A percentile compares a stretch with the other conserved stretches of the same genome.
These are phyloP conservation scores for Octodon degus DNA, from an alignment of 2,113 vertebrate species.

Conservation along the genomic window DNA sequence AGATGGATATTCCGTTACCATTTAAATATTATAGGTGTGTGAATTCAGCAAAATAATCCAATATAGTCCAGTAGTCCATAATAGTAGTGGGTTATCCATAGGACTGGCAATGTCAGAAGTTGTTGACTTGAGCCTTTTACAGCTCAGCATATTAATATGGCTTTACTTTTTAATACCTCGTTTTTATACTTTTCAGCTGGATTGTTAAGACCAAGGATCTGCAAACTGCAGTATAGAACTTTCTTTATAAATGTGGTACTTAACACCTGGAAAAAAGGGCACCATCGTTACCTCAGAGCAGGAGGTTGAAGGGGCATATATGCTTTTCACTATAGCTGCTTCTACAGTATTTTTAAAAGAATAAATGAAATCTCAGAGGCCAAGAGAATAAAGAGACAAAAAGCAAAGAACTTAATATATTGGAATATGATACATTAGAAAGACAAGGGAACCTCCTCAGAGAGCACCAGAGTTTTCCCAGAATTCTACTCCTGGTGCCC, in stretches of 20 bases:
- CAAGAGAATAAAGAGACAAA: not conserved
- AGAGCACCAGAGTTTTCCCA: not conserved
- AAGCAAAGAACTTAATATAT: not conserved
- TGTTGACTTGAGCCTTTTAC: too few relatives aligned
- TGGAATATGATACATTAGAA: constrained; percentile 7
- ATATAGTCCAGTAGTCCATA: too few relatives aligned
- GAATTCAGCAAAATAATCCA: too few relatives aligned
- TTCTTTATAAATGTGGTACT: not conserved
- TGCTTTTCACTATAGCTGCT: not conserved
- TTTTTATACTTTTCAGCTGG: too few relatives aligned
- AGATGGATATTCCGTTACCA: too few relatives aligned
- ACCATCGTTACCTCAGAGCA: constrained; percentile 25
- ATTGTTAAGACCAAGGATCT: too few relatives aligned
- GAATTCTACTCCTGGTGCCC: not conserved
- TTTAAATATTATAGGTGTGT: too few relatives aligned
- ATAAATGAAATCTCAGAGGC: constrained; percentile 14
- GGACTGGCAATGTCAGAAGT: too few relatives aligned
- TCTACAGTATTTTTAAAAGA: constrained; percentile 2
- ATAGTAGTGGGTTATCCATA: too few relatives aligned
- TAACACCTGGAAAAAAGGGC: constrained; percentile 1
- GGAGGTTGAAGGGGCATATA: not conserved
- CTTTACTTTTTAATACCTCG: too few relatives aligned
- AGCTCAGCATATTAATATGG: too few relatives aligned
- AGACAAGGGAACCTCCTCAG: constrained; percentile 26
- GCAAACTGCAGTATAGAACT: not conserved